Evolutionary conservation across 2,113 vertebrate genomes (phyloP).

Genomic region (Hypanus sabinus): DNA sequence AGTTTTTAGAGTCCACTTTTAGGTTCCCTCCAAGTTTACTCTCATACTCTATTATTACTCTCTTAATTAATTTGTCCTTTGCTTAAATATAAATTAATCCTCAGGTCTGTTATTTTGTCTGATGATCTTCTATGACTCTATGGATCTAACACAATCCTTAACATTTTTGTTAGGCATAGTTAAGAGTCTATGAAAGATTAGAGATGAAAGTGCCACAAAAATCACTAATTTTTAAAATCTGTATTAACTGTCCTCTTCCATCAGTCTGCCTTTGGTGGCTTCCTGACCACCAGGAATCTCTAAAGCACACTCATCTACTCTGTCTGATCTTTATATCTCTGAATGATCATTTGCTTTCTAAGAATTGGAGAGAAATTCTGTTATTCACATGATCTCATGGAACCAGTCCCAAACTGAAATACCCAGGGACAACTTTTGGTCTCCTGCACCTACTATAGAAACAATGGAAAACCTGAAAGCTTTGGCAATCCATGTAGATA

Average conservation of each 20-base stretch:
- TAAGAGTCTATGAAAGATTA: background rate
- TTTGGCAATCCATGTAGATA: background rate
- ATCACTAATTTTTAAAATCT: background rate
- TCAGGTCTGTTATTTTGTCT: too few species aligned
- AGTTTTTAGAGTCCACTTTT: too few species aligned
- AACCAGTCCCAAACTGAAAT: background rate
- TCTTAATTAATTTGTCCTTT: too few species aligned
- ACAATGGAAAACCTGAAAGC: background rate
- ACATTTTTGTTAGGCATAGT: too few species aligned
- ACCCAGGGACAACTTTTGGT: background rate
- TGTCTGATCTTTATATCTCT: background rate
- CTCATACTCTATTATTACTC: too few species aligned
- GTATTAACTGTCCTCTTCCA: background rate
- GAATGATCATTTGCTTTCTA: background rate
- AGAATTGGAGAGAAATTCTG: background rate
- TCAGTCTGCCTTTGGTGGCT: background rate
- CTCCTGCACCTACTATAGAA: background rate
- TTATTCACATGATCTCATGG: background rate
- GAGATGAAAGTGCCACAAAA: background rate
- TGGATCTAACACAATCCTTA: too few species aligned
- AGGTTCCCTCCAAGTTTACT: too few species aligned
- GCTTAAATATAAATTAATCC: too few species aligned
- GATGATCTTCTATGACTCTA: too few species aligned
- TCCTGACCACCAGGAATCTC: background rate
- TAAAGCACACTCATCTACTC: too few species aligned